Evolutionary conservation across 2,113 vertebrate species (phyloP).

Genomic region (Neomonachus schauinslandi): DNA sequence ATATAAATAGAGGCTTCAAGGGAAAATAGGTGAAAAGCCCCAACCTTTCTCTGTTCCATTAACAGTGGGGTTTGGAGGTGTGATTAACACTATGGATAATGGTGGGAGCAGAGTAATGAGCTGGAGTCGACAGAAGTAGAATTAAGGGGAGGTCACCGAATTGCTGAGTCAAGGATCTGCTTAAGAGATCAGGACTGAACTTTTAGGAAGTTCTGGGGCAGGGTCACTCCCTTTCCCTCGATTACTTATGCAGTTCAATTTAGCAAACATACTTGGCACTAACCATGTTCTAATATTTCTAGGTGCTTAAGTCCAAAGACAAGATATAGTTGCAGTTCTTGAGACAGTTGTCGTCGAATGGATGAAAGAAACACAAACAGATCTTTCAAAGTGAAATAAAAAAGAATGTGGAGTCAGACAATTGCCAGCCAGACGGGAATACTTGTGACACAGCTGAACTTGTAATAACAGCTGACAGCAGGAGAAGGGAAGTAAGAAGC

Average conservation of each 20-base stretch:
- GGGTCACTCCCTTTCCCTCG: background rate
- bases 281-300: background rate
- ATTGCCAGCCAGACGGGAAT: background rate
- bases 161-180: background rate
- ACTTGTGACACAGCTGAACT: background rate
- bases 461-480: background rate
- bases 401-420: background rate
- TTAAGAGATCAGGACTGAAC: background rate
- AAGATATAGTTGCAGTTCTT: background rate
- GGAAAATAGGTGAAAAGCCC: background rate
- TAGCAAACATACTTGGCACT: background rate
- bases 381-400: background rate
- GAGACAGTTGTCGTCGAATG: background rate
- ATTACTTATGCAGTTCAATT: background rate
- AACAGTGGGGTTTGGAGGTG: background rate
- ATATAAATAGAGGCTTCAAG: background rate
- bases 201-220: background rate
- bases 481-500: rapidly evolving
- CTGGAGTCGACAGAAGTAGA: background rate
- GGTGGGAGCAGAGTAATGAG: background rate
- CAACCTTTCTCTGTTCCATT: background rate
- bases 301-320: background rate
- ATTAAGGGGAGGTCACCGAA: background rate
- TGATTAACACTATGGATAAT: background rate
- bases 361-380: background rate